Conservation (phyloP, 2,797 vertebrate species). For the Kryptolebias ocellatus region DNA sequence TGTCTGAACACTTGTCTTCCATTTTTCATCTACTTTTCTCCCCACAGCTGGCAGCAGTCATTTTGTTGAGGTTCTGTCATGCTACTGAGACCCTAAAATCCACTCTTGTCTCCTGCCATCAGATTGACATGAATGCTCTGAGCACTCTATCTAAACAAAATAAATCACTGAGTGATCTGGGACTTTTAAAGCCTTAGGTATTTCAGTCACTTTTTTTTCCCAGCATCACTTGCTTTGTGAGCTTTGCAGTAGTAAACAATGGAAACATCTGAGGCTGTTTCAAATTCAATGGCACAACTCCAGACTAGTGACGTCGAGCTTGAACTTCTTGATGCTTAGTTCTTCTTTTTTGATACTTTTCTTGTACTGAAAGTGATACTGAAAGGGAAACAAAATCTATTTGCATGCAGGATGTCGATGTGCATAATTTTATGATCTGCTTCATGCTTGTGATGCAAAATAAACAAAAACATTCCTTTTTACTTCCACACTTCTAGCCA, state of each 20-base stretch:
- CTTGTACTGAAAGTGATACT: slow-evolving; percentile 7
- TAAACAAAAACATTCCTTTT: no score
- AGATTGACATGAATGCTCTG: slow-evolving; percentile 48
- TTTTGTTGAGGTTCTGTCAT: slow-evolving; percentile 60
- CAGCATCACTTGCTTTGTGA: slow-evolving; percentile 24
- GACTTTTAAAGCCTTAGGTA: slow-evolving; percentile 48
- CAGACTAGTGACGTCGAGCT: slow-evolving; percentile 22
- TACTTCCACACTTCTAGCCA: not conserved
- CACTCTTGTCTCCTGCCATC: slow-evolving; percentile 49
- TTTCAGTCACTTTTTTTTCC: slow-evolving; percentile 36
- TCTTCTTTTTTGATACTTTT: slow-evolving; percentile 23
- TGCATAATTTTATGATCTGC: slow-evolving; percentile 10
- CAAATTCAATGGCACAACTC: slow-evolving; percentile 9
- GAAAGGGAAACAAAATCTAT: slow-evolving; percentile 10
- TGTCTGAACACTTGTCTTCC: slow-evolving; percentile 53
- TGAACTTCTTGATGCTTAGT: slow-evolving; percentile 14
- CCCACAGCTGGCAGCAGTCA: slow-evolving; percentile 49
- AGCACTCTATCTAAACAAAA: slow-evolving; percentile 49
- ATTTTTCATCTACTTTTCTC: slow-evolving; percentile 53
- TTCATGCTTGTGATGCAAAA: not conserved
- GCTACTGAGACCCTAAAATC: slow-evolving; percentile 45
- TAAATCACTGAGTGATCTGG: slow-evolving; percentile 39
- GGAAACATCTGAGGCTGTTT: slow-evolving; percentile 5
- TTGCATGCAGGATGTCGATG: slow-evolving; percentile 1
- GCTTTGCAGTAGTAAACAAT: slow-evolving; percentile 30